Evolutionary conservation across 2,888 invertebrate genomes (phyloP), one percentile per base, ranked within the genome.

Genomic region (Eupithecia vulgata): DNA sequence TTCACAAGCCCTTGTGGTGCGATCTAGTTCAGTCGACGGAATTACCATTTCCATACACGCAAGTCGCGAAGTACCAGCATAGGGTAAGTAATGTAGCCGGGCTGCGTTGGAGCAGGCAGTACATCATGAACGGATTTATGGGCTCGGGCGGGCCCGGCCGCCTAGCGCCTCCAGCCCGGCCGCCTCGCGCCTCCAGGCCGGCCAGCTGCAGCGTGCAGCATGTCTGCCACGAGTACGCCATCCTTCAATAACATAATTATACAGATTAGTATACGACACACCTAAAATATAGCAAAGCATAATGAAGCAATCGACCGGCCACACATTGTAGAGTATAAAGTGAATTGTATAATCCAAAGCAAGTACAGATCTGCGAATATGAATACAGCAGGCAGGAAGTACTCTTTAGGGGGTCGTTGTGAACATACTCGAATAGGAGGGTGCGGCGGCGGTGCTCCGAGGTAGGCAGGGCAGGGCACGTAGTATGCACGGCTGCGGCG

Each of bases 401-500:
- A 81, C 77, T 75, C 45, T 71, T 76, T 80, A 79, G 78, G 78
- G 82, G 79, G 80, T 79, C 80, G 80, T 10, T 76, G 81, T 13
- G 80, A 34, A 15, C 6, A 30, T 59, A 30, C 78, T 78, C 76
- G 69, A 78, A 81, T 81, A 81, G 80, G 82, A 80, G 82, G 81
- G 78, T 78, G 79, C 79, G 73, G 73, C 35, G 35, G 73, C 76
- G 76, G 76, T 75, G 71, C 80, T 78, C 79, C 82, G 80, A 82
- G 81, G 80, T 12, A 13, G 57, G 57, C 13, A 25, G 57, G 57
- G 34, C n/a, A n/a, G n/a, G n/a, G n/a, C n/a, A n/a, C n/a, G n/a
- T 21, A 12, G 48, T 8, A 1, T 17, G 62, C 35, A 84, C 84
- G 83, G 79, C 84, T 84, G 86, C 84, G 86, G n/a, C 42, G 42